A percentile compares a stretch with the other conserved stretches of the same genome.
These are phyloP conservation scores for Thermophis baileyi DNA, from an alignment of 2,113 vertebrate genomes.

Conservation along the genomic window DNA sequence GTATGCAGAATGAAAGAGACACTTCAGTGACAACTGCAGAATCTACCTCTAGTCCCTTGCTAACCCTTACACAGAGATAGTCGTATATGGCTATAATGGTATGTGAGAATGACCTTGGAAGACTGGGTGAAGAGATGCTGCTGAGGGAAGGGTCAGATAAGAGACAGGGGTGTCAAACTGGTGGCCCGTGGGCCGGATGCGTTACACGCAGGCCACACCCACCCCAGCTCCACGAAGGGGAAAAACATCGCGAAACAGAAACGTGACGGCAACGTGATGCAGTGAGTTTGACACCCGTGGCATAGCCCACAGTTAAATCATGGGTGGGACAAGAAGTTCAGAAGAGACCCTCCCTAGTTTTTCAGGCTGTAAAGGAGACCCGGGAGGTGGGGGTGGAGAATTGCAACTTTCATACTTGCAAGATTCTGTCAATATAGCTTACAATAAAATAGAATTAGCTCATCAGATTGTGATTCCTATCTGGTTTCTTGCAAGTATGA, in stretches of 20 bases:
- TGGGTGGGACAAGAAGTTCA: neutral
- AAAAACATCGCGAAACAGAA: accelerated
- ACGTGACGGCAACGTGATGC: too few relatives aligned
- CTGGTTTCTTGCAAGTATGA: neutral
- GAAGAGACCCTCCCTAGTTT: neutral
- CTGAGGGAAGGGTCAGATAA: neutral
- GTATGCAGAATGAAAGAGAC: neutral
- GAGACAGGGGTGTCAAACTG: neutral
- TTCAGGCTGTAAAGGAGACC: neutral
- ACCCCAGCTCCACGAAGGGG: too few relatives aligned
- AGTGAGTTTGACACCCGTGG: neutral
- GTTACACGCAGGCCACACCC: too few relatives aligned
- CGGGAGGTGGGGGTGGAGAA: accelerated
- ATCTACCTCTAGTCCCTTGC: neutral
- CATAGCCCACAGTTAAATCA: neutral
- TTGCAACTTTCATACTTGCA: neutral
- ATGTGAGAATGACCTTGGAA: neutral
- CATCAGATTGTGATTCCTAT: neutral
- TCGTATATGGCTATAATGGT: neutral
- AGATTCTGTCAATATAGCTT: neutral
- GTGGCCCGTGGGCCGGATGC: too few relatives aligned
- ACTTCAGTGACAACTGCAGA: neutral
- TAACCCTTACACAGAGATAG: neutral
- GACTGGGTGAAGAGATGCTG: neutral
- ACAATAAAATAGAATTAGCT: neutral